Evolutionary conservation across 2,888 invertebrate species (phyloP).

Genomic region (Polyommatus iphigenia): DNA sequence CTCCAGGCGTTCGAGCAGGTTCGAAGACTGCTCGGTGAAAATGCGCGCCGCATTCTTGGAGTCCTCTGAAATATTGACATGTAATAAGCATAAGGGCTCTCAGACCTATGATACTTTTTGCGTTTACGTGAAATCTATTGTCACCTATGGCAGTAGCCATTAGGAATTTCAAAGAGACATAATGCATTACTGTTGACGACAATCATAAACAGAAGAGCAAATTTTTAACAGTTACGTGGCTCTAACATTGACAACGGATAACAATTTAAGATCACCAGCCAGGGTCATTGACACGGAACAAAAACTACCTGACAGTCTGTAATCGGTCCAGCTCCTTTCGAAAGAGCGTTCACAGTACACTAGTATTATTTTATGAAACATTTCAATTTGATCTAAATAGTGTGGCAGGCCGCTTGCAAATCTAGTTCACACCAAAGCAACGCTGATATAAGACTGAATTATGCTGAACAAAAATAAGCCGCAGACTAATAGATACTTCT

Average conservation of each 20-base stretch:
- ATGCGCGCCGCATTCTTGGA: slow-evolving; percentile 92
- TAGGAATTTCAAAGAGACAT: no score
- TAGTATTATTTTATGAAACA: slow-evolving; percentile 61
- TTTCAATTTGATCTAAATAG: slow-evolving; percentile 49
- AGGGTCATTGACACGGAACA: slow-evolving; percentile 24
- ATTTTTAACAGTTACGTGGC: no score
- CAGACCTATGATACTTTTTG: not conserved
- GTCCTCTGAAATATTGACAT: slow-evolving; percentile 81
- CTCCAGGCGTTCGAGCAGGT: slow-evolving; percentile 90
- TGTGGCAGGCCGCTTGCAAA: slow-evolving; percentile 34
- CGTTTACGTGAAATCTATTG: no score
- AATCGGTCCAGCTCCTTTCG: slow-evolving; percentile 54
- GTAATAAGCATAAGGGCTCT: not conserved
- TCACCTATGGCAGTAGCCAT: no score
- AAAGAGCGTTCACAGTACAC: slow-evolving; percentile 60
- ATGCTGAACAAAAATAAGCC: slow-evolving; percentile 34
- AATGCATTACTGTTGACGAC: no score
- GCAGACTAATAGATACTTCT: slow-evolving; percentile 31
- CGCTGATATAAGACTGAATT: slow-evolving; percentile 35
- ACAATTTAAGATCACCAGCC: not conserved
- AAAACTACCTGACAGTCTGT: slow-evolving; percentile 54
- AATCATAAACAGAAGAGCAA: no score
- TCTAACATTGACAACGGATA: not conserved
- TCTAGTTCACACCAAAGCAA: slow-evolving; percentile 31
- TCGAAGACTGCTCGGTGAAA: slow-evolving; percentile 89